Conservation (phyloP, 2,888 invertebrate genomes). For the Gortyna flavago region DNA sequence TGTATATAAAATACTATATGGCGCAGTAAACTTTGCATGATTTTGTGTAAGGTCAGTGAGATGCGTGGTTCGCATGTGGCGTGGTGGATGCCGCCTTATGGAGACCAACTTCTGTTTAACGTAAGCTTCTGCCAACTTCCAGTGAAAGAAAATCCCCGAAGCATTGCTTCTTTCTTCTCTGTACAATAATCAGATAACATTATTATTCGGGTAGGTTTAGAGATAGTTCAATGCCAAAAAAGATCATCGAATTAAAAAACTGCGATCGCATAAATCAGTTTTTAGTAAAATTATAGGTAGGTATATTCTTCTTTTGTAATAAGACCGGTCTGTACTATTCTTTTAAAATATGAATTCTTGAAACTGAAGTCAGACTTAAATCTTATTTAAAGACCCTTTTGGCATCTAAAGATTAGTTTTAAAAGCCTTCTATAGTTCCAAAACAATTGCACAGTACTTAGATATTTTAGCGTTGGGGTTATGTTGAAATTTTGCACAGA, state of each 20-base stretch:
- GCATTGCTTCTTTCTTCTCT: no score
- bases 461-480: background rate
- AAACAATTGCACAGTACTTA: slow-evolving; percentile 5
- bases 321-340: background rate
- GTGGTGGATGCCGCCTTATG: background rate
- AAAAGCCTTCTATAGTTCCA: slow-evolving; percentile 23
- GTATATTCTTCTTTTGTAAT: slow-evolving; percentile 5
- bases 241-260: background rate
- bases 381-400: slow-evolving; percentile 4
- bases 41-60: background rate
- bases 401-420: slow-evolving; percentile 22
- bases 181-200: background rate
- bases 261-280: background rate
- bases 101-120: background rate
- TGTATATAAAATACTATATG: background rate
- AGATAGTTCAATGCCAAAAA: background rate
- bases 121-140: background rate
- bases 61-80: background rate
- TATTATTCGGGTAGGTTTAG: background rate
- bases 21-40: background rate
- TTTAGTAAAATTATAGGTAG: background rate
- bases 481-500: slow-evolving; percentile 13
- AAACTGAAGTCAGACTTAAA: background rate
- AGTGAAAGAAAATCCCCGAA: background rate
- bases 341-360: background rate